Evolutionary conservation across 2,113 vertebrate genomes (phyloP), one percentile per base, ranked within the genome.

Genomic region (Polypterus bichir): DNA sequence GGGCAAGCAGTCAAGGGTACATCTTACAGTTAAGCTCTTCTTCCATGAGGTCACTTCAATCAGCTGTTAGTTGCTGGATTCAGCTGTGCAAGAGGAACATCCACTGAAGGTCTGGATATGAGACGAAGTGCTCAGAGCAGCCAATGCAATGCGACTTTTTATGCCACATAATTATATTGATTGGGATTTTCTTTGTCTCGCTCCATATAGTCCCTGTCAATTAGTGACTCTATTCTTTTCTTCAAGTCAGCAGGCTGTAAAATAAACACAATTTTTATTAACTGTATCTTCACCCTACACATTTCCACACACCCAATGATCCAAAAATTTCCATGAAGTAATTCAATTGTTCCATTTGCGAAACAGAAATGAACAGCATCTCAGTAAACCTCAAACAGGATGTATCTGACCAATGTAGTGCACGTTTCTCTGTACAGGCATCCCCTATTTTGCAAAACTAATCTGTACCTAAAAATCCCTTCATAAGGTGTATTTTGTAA

Each of bases 211-310:
- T 99, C 94, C 72, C 96, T 88, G 86, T 99, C 96, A 81, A 99
- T 99, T 77, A 99, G 90, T 65, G 95, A 98, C 87, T 99, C 95
- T 93, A 99, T 98, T 89, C 96, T 97, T 85, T 99, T 99, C 89
- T 99, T 99, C 75, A 99, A 83, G 82, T 99, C 96, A 86, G 96
- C 96, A 82, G 96, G 95, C 96, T 99, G 82, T 52, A 83, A 79
- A 71, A 69, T 71, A 70, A 72, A 77, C 67, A 63, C 60, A 74
- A 27, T 3, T 10, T 9, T 54, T 54, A 10, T 53, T 53, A 53
- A 53, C 7, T 10, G 1, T 10, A 54, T 10, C 9, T 3, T 54
- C 9, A 54, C 11, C 9, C 53, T 27, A 27, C 27, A 27, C 27
- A 27, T 27, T 27, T 27, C 27, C 27, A 1, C 27, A 27, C 27